A percentile compares a stretch with the other conserved stretches of the same genome.
phyloP scores from a whole-genome alignment of 92 coral and sea anemone species.

The Bergia sp. region DNA sequence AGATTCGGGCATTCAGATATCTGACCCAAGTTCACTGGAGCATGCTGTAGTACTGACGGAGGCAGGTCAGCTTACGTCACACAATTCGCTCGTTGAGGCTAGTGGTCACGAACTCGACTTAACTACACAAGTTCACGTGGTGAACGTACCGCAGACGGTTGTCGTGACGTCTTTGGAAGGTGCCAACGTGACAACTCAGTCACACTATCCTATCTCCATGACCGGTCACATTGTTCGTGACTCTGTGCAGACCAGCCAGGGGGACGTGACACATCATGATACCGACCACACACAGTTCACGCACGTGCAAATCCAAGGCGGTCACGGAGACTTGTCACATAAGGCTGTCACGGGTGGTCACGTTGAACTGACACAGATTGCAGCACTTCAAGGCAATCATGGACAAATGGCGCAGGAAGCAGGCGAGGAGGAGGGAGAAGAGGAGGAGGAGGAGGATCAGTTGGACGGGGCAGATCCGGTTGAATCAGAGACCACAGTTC shows the following conservation, averaged over 20 bases:
- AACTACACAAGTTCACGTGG: constrained; percentile 68
- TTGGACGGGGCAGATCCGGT: constrained; percentile 33
- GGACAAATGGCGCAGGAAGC: constrained; percentile 57
- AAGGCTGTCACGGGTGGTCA: constrained; percentile 42
- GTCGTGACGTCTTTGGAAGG: constrained; percentile 89
- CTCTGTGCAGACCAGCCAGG: constrained; percentile 13
- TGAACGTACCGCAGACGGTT: constrained; percentile 81
- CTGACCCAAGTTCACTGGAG: constrained; percentile 68
- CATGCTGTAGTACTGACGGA: constrained; percentile 78
- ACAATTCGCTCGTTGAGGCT: constrained; percentile 68
- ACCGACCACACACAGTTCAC: constrained; percentile 8
- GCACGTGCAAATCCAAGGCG: constrained; percentile 37
- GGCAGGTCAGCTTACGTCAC: constrained; percentile 58
- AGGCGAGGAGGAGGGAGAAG: constrained; percentile 43
- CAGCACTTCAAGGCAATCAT: constrained; percentile 37
- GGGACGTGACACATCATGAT: constrained; percentile 25
- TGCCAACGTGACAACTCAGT: constrained; percentile 61
- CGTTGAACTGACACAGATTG: constrained; percentile 55
- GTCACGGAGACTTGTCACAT: constrained; percentile 36
- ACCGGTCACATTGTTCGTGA: constrained; percentile 30
- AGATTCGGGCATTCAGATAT: constrained; percentile 90
- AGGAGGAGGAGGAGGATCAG: constrained; percentile 8
- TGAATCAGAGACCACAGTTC: constrained; percentile 26
- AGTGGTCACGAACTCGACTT: constrained; percentile 79
- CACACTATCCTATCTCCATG: constrained; percentile 35